These are phyloP conservation scores for Callosobruchus maculatus DNA, from an alignment of 2,888 invertebrate species.

Conservation along the genomic window DNA sequence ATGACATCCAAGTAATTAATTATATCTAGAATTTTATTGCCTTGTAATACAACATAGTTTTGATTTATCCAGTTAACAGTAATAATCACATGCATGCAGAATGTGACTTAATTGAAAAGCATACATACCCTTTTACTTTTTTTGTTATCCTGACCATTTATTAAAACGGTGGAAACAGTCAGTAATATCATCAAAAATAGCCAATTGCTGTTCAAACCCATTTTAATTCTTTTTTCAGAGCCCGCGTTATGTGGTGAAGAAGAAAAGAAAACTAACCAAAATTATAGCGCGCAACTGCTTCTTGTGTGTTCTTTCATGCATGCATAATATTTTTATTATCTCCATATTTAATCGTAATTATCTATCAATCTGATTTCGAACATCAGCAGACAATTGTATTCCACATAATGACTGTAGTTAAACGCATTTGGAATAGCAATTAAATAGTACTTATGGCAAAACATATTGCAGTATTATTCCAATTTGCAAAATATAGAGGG, in stretches of 20 bases:
- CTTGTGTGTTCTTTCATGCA: not conserved
- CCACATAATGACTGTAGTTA: not conserved
- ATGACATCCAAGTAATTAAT: too few relatives aligned
- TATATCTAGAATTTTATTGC: too few relatives aligned
- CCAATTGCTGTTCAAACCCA: not conserved
- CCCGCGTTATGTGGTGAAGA: too few relatives aligned
- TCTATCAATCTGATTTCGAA: not conserved
- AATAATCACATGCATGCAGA: not conserved
- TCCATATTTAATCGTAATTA: not conserved
- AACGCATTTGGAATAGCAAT: not conserved
- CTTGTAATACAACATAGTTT: too few relatives aligned
- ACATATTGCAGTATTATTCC: not conserved
- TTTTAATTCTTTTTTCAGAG: too few relatives aligned
- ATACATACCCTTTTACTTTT: not conserved
- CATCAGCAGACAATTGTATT: not conserved
- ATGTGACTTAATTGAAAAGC: too few relatives aligned
- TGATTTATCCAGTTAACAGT: not conserved
- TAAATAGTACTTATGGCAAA: not conserved
- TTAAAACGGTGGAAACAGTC: not conserved
- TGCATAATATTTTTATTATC: not conserved
- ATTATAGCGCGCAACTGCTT: not conserved
- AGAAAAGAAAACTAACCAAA: not conserved
- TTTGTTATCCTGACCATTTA: not conserved
- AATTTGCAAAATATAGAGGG: too few relatives aligned
- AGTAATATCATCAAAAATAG: not conserved